Conservation (phyloP, 1,140 invertebrate species). For the Tetragonula clypearis region DNA sequence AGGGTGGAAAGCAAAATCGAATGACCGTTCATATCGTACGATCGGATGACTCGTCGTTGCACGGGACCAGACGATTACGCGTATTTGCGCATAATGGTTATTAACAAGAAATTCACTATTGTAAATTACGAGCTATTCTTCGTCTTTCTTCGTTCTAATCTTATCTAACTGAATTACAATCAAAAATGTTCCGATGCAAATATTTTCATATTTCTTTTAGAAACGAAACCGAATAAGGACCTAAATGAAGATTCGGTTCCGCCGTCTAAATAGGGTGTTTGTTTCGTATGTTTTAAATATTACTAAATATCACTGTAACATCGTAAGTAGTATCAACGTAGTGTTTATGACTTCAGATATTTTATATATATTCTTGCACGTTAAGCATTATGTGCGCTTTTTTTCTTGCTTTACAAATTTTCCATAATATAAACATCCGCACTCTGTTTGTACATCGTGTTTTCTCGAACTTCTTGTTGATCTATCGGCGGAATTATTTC, state of each 20-base stretch:
- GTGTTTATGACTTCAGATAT: too few relatives aligned
- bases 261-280: not conserved
- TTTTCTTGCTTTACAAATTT: not conserved
- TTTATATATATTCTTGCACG: too few relatives aligned
- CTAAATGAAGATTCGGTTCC: not conserved
- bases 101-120: not conserved
- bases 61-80: slow-evolving; percentile 3
- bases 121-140: not conserved
- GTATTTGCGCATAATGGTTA: slow-evolving; percentile 22
- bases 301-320: too few relatives aligned
- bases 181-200: not conserved
- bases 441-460: not conserved
- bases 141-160: not conserved
- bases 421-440: not conserved
- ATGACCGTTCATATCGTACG: slow-evolving; percentile 3
- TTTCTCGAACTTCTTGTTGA: not conserved
- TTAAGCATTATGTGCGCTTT: too few relatives aligned
- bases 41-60: slow-evolving; percentile 7
- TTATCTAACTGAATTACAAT: not conserved
- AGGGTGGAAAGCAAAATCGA: slow-evolving; percentile 43
- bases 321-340: too few relatives aligned
- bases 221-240: not conserved
- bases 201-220: not conserved
- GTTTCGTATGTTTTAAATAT: not conserved
- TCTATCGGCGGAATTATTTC: not conserved